Base-by-base conservation (phyloP, 2,888 invertebrate species). In the Gibbula magus region DNA sequence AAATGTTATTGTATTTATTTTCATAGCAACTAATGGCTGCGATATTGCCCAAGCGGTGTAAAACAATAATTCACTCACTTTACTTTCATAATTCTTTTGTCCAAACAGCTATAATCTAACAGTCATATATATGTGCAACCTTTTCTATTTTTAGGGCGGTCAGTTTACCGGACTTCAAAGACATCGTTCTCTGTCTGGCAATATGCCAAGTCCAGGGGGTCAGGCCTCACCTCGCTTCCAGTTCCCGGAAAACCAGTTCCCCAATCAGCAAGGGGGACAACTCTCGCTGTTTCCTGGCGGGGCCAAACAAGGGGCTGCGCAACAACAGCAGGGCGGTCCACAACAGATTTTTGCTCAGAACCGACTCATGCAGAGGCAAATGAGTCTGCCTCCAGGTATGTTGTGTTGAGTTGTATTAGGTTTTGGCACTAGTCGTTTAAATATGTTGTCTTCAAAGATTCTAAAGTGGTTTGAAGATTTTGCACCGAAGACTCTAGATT, bases 281-380 rank as follows among this genome's bases (percentile, higher is more conserved):
- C 75, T 75, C 7, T 29, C 29, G 7, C 20, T 22, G 22, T 39
- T 75, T 52, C 79, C 70, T 4, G 73, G 75, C 4, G 76, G 79
- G 13, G 77, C 61, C 51, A 79, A 81, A 56, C 67, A 75, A 73
- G 76, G 70, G 56, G 29, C 75, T 56, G 67, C 86, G 35, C 85
- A 84, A 53, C 88, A 87, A 79, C 89, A 89, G 76, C 93, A 87
- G 91, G 92, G 86, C 89, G 93, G 88, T 87, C 94, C 94, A 89
- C 94, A 95, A 92, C 94, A 95, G 89, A 92, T 95, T 88, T 87
- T 86, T 75, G 82, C 83, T 56, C 86, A 88, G 77, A 86, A 86
- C 77, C 83, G 86, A 81, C 85, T 84, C 84, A 83, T 89, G 86
- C 91, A 86, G 81, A 75, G 91, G 39, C 89, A 89, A 76, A 85